Conservation (phyloP, 64 coral and sea anemone genomes). For the Pocillopora damicornis region DNA sequence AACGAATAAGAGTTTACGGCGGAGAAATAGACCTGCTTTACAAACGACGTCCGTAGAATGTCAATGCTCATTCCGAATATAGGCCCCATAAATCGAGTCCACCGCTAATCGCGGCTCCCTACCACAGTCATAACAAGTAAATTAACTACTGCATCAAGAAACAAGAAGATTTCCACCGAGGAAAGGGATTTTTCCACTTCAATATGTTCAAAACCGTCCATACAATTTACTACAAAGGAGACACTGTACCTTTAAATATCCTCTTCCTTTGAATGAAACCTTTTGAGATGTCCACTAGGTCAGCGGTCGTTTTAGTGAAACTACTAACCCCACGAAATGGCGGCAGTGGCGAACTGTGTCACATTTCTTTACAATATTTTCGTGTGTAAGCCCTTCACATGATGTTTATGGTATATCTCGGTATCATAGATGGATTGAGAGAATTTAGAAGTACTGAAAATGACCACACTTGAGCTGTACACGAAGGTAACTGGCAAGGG, state of each 20-base stretch:
- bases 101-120: no score
- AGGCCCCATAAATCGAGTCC: no score
- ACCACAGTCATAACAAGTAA: no score
- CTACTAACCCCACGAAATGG: neutral
- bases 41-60: no score
- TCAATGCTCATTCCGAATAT: no score
- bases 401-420: constrained; percentile 25
- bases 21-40: no score
- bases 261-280: neutral
- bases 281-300: neutral
- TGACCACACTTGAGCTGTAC: constrained; percentile 62
- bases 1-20: no score
- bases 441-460: constrained; percentile 9
- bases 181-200: no score
- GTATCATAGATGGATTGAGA: constrained; percentile 9
- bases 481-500: constrained; percentile 34
- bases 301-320: neutral
- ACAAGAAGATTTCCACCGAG: no score
- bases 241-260: neutral
- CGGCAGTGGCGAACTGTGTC: neutral
- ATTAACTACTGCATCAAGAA: no score
- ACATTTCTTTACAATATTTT: neutral
- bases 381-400: neutral
- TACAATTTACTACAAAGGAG: no score
- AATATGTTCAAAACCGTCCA: no score